Base-by-base conservation (phyloP, 2,797 vertebrate species). In the Anas bernieri region DNA sequence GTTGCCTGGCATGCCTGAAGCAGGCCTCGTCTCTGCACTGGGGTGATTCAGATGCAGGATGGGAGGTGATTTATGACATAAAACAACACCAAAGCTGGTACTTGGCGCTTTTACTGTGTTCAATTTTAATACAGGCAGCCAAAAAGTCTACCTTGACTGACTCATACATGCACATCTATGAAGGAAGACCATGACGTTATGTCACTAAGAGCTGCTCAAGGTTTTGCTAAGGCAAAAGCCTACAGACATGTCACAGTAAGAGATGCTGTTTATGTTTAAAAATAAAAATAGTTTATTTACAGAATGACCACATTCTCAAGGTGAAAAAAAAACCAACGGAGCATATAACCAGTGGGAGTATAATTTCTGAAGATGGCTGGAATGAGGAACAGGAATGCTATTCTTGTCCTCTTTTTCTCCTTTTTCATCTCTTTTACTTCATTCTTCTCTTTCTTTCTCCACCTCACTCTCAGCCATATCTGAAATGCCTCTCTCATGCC, bases 201-300 rank as follows among this genome's bases (percentile, higher is more conserved):
- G 45, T 12, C 33, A 66, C 25, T 62, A 61, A 69, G 13, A 81
- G 37, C 41, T 81, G 41, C 9, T 89, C 37, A 25, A 17, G 69
- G 28, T 52, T 91, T 76, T 58, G 33, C 17, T 58, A 68, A 72
- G 37, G 50, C 45, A 83, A 74, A 77, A 39, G 56, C 15, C 33
- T 62, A 31, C 26, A 64, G n/a, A 9, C 5, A 4, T 11, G 9
- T 83, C 54, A 43, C 6, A 76, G 35, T 35, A 33, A 75, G 41
- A 77, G 14, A 21, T 18, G 31, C 5, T 75, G 41, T 58, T 78
- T 63, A 21, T 15, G 3, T 30, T 86, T 64, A 75, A 79, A 89
- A 76, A 80, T 64, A 52, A 83, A 90, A 94, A 37, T 7, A 37
- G 20, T 68, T 91, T 69, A 68, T 83, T 82, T 64, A 90, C 22